Evolutionary conservation across 2,113 vertebrate genomes (phyloP), one percentile per base, ranked within the genome.

Genomic region (Mustelus asterias): DNA sequence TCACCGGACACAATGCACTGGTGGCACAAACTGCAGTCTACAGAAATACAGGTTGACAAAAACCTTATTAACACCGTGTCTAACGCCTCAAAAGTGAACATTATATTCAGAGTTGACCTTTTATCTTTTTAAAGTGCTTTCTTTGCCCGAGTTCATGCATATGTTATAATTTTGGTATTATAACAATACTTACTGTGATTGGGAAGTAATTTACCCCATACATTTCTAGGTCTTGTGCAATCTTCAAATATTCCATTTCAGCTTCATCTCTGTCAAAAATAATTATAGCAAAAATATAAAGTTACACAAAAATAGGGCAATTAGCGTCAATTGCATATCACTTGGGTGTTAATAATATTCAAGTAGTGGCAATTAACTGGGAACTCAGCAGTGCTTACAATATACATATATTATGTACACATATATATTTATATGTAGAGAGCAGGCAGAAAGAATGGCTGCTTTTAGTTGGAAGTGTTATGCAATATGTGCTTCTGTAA

Each of bases 171-270:
- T 92, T 8, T 18, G 8, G 16, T 93, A 65, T 65, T 37, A 96
- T 96, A 96, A 63, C 54, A 48, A 94, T 88, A 98, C 98, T 98
- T 97, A 99, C 98, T 96, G 98, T 98, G 86, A 99, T 98, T 60
- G 98, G 97, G 96, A 99, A 99, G 97, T 98, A 99, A 97, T 98
- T 99, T 96, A 99, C 98, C 33, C 98, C 98, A n/a, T 98, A 99
- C 98, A 99, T 99, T 96, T 99, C 98, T 96, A 98, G 98, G 97
- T 99, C 98, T 96, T 99, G 98, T 65, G 98, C 99, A 96, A 98
- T 99, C 97, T 99, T 99, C 94, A 99, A 96, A 96, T 99, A 99
- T 96, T 99, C 98, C 98, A 99, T 99, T 97, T 99, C 98, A 26
- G 98, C 98, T 96, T 99, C 98, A 96, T 99, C 98, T 97, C 98